phyloP scores from a whole-genome alignment of 2,888 invertebrate species.

The Cenopis cana region DNA sequence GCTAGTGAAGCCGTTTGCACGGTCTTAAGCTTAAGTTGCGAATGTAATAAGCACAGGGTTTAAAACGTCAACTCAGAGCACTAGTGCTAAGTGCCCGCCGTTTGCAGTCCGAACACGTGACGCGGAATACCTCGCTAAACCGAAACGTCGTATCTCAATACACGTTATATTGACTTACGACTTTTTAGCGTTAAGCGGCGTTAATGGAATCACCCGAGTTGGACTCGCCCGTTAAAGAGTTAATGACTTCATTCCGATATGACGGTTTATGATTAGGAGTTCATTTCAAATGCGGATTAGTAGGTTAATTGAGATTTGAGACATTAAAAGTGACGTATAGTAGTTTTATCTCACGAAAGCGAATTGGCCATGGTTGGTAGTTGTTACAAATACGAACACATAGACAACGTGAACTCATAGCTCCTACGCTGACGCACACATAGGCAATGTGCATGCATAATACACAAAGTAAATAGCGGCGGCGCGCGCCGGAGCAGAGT shows the following conservation, averaged over 20 bases:
- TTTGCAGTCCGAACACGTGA: constrained; percentile 23
- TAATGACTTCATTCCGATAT: constrained; percentile 25
- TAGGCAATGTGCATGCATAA: too few species aligned
- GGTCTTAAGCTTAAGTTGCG: background rate
- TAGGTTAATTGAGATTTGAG: background rate
- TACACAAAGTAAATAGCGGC: too few species aligned
- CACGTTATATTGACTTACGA: background rate
- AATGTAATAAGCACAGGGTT: constrained; percentile 12
- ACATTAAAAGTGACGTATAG: too few species aligned
- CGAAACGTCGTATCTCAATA: background rate
- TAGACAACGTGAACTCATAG: too few species aligned
- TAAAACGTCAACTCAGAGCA: constrained; percentile 4
- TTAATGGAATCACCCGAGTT: constrained; percentile 21
- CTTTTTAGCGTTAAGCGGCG: background rate
- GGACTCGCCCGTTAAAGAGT: constrained; percentile 24
- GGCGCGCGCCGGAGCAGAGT: too few species aligned
- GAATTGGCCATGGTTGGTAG: too few species aligned
- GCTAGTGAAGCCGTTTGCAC: too few species aligned
- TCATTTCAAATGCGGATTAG: constrained; percentile 8
- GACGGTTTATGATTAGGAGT: background rate
- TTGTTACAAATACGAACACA: too few species aligned
- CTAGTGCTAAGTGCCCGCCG: constrained; percentile 21
- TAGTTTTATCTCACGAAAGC: too few species aligned
- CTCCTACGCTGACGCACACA: too few species aligned
- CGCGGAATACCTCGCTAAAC: background rate